Percentiles rank a stretch among this genome's conserved stretches.
phyloP scores from a whole-genome alignment of 2,113 vertebrate species.

The Gadus macrocephalus region DNA sequence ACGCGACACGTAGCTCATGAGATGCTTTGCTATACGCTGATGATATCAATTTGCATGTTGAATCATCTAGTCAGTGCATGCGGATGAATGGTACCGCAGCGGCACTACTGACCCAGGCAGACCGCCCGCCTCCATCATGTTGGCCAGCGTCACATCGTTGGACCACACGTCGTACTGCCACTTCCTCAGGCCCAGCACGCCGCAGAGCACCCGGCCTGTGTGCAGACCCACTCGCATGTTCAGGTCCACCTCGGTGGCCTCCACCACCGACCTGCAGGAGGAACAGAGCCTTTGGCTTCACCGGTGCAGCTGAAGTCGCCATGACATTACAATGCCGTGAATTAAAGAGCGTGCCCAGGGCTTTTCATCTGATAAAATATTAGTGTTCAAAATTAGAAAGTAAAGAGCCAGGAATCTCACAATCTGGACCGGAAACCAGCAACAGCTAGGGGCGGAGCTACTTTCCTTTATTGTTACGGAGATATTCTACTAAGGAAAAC shows the following conservation, averaged over 20 bases:
- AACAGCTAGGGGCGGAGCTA: too few relatives aligned
- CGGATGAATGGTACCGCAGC: constrained; percentile 4
- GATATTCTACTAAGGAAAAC: too few relatives aligned
- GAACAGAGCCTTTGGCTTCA: neutral
- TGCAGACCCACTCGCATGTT: constrained; percentile 98
- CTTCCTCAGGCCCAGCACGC: constrained; percentile 94
- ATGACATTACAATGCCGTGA: neutral
- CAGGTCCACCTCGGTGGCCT: constrained; percentile 96
- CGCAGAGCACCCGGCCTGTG: constrained; percentile 94
- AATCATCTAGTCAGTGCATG: too few relatives aligned
- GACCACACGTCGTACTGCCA: constrained; percentile 99
- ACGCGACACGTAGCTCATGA: too few relatives aligned
- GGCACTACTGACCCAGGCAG: constrained; percentile 86
- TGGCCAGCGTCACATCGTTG: constrained; percentile 95
- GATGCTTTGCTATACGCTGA: neutral
- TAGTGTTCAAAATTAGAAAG: too few relatives aligned
- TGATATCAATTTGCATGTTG: neutral
- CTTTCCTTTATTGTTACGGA: too few relatives aligned
- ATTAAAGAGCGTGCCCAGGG: neutral
- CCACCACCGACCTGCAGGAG: constrained; percentile 86
- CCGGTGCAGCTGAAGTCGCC: neutral
- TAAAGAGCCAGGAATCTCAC: too few relatives aligned
- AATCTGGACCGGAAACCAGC: too few relatives aligned
- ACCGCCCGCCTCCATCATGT: constrained; percentile 97
- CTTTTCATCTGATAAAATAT: too few relatives aligned